Base-by-base conservation (phyloP, 2,113 vertebrate genomes). In the Campylomormyrus numenius region DNA sequence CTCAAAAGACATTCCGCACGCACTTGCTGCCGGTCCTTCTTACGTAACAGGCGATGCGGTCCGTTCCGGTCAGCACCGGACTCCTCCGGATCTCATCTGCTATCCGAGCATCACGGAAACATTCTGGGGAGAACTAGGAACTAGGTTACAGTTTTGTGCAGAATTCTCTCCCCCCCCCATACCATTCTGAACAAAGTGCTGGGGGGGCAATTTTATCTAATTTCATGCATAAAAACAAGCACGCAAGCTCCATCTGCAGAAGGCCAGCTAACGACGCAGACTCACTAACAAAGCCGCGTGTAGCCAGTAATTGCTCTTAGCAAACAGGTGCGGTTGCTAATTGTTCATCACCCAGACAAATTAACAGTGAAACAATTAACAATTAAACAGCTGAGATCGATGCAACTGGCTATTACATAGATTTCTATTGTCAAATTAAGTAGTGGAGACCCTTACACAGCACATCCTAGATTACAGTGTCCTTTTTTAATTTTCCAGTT, bases 341-440 rank as follows among this genome's bases (percentile, higher is more conserved):
- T 85, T 85, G 45, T 10, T 85, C 39, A 42, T 85, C 45, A 85
- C 45, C 83, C 42, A 85, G 83, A 48, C 83, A 48, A 48, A 85
- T 46, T 85, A 48, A 85, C 83, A 85, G 17, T 46, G 39, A 46
- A 85, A 85, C 39, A 85, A 85, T 85, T 85, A 46, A 48, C 83
- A 85, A 85, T 42, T 45, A 85, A 85, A 85, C 39, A 85, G 24
- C 83, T n/a, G 83, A 48, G 45, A 85, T 85, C 83, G 19, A 85
- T 85, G 45, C 10, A 24, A 85, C 83, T 85, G 39, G 83, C 83
- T 85, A 85, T 85, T 85, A 85, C 83, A 21, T 46, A 45, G 39
- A 85, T 85, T 85, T 48, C 83, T 21, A 85, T 48, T 46, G 83
- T 85, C 83, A 85, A 85, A 85, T 85, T 45, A 85, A 85, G 39